phyloP scores from a whole-genome alignment of 2,888 invertebrate species.

The Nudaria mundana region DNA sequence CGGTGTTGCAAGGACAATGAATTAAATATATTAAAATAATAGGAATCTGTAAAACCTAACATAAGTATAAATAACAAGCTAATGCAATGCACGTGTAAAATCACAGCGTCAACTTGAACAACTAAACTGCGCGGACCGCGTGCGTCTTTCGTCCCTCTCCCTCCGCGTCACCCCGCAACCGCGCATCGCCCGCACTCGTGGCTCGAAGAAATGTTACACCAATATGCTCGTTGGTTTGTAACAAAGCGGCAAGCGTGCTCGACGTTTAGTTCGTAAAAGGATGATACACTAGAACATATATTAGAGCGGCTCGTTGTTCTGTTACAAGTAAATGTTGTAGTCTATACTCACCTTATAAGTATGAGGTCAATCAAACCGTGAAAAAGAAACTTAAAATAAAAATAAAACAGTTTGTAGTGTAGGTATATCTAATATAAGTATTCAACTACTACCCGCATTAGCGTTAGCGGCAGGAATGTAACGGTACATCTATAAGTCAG shows the following conservation, averaged over 20 bases:
- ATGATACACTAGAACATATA: constrained; percentile 4
- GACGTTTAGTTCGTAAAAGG: constrained; percentile 11
- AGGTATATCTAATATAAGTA: no score
- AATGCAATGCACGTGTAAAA: constrained; percentile 13
- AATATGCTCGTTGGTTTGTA: constrained; percentile 10
- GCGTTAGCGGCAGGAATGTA: no score
- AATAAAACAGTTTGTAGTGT: no score
- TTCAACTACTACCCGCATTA: no score
- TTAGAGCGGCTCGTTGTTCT: not conserved
- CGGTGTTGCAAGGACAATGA: no score
- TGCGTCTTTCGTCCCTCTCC: constrained; percentile 12
- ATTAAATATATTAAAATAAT: no score
- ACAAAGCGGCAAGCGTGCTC: constrained; percentile 11
- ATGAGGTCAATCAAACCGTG: not conserved
- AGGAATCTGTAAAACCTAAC: no score
- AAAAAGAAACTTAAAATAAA: not conserved
- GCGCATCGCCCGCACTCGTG: constrained; percentile 14
- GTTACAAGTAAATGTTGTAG: not conserved
- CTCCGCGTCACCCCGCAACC: constrained; percentile 15
- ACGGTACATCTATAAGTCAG: no score
- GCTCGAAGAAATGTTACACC: constrained; percentile 4
- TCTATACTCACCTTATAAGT: not conserved
- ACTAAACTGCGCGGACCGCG: constrained; percentile 11
- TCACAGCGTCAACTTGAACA: constrained; percentile 11
- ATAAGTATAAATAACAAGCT: constrained; percentile 7